Base-by-base conservation (phyloP, 2,888 invertebrate species). In the Chymomyza procnemis region DNA sequence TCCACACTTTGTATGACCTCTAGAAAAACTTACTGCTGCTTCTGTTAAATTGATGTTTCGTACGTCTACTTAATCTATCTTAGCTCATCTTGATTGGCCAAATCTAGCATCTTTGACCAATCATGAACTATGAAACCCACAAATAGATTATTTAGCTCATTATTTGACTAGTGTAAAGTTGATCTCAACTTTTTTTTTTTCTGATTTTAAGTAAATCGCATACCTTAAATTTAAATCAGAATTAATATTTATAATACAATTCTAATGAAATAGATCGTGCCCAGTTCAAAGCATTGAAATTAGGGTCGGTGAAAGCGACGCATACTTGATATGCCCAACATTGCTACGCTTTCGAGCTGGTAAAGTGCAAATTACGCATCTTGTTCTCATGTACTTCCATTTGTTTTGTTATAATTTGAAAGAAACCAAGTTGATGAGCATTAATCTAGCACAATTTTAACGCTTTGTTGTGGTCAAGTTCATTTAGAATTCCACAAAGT, bases 271-370 rank as follows among this genome's bases (percentile, higher is more conserved):
- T 54, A 22, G 12, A 18, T 54, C 8, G 8, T 8, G 19, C 14
- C 3, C 0, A 18, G 14, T 21, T 54, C 19, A 54, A 14, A 9
- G 22, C 19, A 22, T 22, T 54, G 19, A 54, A 54, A 9, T 54
- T 5, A 6, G 8, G n/a, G 47, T 4, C n/a, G 3, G 47, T 3
- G 18, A 18, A 52, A 52, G 18, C n/a, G 21, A 19, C 52, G 71
- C 71, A 76, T 76, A 74, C 76, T 74, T 67, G 76, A 66, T 76
- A 8, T 26, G 6, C 26, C 26, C 3, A 26, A 26, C 34, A 61
- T 80, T 55, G 78, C 76, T 64, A 81, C 84, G 81, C 81, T 81
- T 83, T 81, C 81, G n/a, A 75, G 69, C 77, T 83, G 81, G 81
- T 83, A 79, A 77, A 81, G 84, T 74, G 81, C 81, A 74, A 71